Evolutionary conservation across 2,888 invertebrate species (phyloP).

Genomic region (Tetheella fluctuosa): DNA sequence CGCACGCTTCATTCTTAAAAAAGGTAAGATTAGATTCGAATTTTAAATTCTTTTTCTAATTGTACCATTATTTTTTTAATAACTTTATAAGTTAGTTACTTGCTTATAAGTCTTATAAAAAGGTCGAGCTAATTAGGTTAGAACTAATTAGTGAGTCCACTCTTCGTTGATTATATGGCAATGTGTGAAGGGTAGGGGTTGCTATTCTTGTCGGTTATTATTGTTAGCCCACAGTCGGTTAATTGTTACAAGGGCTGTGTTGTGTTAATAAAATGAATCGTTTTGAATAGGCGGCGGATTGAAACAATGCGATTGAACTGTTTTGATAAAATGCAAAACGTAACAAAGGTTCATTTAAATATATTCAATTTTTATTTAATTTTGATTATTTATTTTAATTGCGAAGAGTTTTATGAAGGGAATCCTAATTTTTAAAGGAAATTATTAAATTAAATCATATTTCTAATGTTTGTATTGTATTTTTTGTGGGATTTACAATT

Average conservation of each 20-base stretch:
- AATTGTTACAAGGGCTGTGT: conserved; percentile 3
- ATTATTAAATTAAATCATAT: too few relatives aligned
- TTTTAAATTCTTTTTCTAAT: conserved; percentile 8
- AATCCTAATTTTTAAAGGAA: too few relatives aligned
- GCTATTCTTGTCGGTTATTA: conserved; percentile 37
- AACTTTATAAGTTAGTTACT: not conserved
- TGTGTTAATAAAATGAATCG: conserved; percentile 5
- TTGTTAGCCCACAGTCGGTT: conserved; percentile 17
- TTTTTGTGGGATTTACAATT: too few relatives aligned
- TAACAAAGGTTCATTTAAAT: not conserved
- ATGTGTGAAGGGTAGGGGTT: conserved; percentile 28
- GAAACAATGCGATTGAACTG: conserved; percentile 1
- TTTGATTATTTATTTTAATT: not conserved
- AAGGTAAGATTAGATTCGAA: conserved; percentile 33
- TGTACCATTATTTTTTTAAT: not conserved
- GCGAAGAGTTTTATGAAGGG: not conserved
- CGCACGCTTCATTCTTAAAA: conserved; percentile 13
- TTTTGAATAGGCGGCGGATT: conserved; percentile 3
- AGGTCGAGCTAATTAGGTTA: conserved; percentile 72
- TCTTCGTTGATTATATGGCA: conserved; percentile 53
- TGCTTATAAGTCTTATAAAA: conserved; percentile 23
- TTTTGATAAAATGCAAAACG: not conserved
- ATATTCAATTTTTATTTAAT: not conserved
- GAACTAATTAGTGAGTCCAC: conserved; percentile 68
- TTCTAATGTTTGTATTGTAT: too few relatives aligned